These are phyloP conservation scores for Macropus fuliginosus DNA, from an alignment of 2,797 vertebrate genomes.

Conservation along the genomic window DNA sequence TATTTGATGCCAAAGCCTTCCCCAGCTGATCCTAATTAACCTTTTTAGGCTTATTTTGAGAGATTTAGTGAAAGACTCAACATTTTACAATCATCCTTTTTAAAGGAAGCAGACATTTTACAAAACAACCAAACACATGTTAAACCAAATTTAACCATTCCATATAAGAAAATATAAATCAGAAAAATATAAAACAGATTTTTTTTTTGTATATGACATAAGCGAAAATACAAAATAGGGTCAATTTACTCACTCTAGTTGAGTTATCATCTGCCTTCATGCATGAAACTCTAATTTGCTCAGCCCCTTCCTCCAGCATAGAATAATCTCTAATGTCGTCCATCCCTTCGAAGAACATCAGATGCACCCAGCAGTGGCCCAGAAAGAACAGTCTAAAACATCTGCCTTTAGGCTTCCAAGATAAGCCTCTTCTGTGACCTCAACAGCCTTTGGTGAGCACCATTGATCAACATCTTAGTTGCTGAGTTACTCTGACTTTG, in stretches of 20 bases:
- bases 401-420: conserved; percentile 9
- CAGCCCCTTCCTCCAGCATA: background rate
- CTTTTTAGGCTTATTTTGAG: background rate
- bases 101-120: background rate
- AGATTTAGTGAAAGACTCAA: background rate
- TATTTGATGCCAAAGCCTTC: background rate
- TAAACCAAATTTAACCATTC: conserved; percentile 13
- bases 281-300: conserved; percentile 26
- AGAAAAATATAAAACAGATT: conserved; percentile 6
- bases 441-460: background rate
- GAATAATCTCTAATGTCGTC: conserved; percentile 30
- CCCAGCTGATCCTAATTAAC: background rate
- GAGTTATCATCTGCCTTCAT: background rate
- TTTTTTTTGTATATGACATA: background rate
- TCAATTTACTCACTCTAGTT: background rate
- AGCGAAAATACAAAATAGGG: conserved; percentile 14
- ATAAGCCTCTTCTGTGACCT: conserved; percentile 49
- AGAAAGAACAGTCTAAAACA: conserved; percentile 39
- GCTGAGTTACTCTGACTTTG: background rate
- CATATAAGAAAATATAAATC: background rate
- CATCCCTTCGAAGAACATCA: conserved; percentile 10
- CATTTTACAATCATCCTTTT: background rate
- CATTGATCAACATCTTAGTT: conserved; percentile 15
- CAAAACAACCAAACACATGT: background rate
- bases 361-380: background rate